These are phyloP conservation scores for Greenwoodochromis staneri DNA, from an alignment of 2,113 vertebrate species.

Conservation along the genomic window DNA sequence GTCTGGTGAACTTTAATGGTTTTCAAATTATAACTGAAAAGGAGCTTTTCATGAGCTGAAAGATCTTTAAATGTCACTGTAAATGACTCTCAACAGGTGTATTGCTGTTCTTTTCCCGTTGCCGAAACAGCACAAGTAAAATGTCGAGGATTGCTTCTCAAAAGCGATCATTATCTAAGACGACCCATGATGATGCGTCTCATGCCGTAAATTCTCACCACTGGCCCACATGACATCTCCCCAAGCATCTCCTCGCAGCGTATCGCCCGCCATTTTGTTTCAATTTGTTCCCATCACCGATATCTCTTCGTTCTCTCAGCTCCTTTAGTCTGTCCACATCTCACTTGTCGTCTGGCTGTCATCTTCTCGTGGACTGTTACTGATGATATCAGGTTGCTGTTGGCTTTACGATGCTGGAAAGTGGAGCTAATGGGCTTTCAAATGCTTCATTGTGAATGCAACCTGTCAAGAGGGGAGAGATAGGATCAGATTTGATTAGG, in stretches of 20 bases:
- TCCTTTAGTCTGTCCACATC: slow-evolving; percentile 30
- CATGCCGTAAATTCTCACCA: not conserved
- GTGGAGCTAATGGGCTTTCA: slow-evolving; percentile 56
- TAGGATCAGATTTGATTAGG: slow-evolving; percentile 55
- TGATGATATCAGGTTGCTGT: slow-evolving; percentile 45
- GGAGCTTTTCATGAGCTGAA: not conserved
- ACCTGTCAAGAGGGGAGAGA: slow-evolving; percentile 41
- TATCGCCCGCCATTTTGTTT: slow-evolving; percentile 50
- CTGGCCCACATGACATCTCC: slow-evolving; percentile 6
- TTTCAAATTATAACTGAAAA: not conserved
- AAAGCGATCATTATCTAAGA: not conserved
- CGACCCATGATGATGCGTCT: not conserved
- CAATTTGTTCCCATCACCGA: slow-evolving; percentile 48
- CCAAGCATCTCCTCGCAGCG: not conserved
- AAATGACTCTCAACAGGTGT: slow-evolving; percentile 4
- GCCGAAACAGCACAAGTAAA: not conserved
- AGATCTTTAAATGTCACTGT: not conserved
- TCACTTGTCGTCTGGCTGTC: slow-evolving; percentile 47
- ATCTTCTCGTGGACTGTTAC: slow-evolving; percentile 51
- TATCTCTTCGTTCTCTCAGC: slow-evolving; percentile 36
- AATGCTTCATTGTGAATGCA: slow-evolving; percentile 53
- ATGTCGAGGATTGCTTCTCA: not conserved
- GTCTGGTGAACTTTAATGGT: not conserved
- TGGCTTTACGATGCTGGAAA: slow-evolving; percentile 24
- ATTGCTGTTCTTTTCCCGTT: not conserved